Percentiles rank a stretch among this genome's conserved stretches.
Conservation (phyloP, 1,140 invertebrate genomes). For the Coptotermes formosanus region DNA sequence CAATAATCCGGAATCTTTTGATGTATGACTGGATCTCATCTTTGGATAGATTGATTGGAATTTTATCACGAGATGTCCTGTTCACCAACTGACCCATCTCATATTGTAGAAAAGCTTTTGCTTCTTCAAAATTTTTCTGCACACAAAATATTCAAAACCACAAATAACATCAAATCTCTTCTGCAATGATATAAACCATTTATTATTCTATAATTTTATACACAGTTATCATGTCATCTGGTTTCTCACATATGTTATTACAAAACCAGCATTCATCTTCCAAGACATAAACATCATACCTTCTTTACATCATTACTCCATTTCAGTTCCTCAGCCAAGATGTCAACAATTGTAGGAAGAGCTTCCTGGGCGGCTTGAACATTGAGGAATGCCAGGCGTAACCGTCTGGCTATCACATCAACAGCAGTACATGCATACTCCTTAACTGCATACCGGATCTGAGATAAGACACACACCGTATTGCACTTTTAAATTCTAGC, state of each 20-base stretch:
- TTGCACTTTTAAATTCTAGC: slow-evolving; percentile 12
- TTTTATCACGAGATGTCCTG: slow-evolving; percentile 78
- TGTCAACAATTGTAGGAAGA: slow-evolving; percentile 85
- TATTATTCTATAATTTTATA: no score
- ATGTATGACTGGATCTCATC: slow-evolving; percentile 94
- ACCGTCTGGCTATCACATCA: slow-evolving; percentile 92
- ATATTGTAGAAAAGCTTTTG: slow-evolving; percentile 79
- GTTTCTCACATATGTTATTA: no score
- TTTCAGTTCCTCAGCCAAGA: slow-evolving; percentile 94
- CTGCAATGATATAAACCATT: no score
- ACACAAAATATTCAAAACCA: slow-evolving; percentile 36
- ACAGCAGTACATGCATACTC: slow-evolving; percentile 97
- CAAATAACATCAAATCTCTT: no score
- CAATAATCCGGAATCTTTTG: slow-evolving; percentile 92
- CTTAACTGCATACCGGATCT: slow-evolving; percentile 84
- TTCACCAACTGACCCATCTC: slow-evolving; percentile 98
- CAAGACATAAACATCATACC: slow-evolving; percentile 40
- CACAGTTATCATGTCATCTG: no score
- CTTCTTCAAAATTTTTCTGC: slow-evolving; percentile 74
- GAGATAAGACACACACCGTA: not conserved
- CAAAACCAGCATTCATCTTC: no score
- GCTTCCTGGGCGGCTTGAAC: slow-evolving; percentile 96
- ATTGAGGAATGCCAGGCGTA: slow-evolving; percentile 94
- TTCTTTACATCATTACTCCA: slow-evolving; percentile 85
- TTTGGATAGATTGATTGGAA: slow-evolving; percentile 90